Evolutionary conservation across 2,113 vertebrate species (phyloP).

Genomic region (Gasterosteus aculeatus): DNA sequence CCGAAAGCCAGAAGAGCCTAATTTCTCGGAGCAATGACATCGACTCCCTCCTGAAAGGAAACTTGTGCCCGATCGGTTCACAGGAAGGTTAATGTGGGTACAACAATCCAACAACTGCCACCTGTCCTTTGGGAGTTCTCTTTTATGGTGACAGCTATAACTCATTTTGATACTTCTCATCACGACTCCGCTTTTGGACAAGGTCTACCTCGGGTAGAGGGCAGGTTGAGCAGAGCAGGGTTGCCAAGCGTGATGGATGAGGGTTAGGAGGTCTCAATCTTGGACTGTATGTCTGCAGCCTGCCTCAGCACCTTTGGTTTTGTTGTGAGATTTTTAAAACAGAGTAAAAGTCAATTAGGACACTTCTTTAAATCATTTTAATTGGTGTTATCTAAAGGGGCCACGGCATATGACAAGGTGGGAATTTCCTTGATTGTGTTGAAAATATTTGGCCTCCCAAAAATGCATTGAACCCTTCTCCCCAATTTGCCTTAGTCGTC

Average conservation of each 20-base stretch:
- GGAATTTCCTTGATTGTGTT: background rate
- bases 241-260: constrained; percentile 60
- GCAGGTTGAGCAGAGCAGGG: constrained; percentile 23
- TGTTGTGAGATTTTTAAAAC: constrained; percentile 27
- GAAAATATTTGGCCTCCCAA: background rate
- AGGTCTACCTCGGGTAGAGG: constrained; percentile 52
- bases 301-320: constrained; percentile 30
- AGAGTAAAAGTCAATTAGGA: constrained; percentile 6
- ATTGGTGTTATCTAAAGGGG: background rate
- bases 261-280: constrained; percentile 12
- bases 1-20: constrained; percentile 29
- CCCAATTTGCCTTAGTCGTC: background rate
- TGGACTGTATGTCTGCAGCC: constrained; percentile 17
- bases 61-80: constrained; percentile 45
- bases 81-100: constrained; percentile 66
- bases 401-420: background rate
- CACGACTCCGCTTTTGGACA: constrained; percentile 51
- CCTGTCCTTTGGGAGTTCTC: constrained; percentile 51
- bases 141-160: constrained; percentile 63
- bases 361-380: background rate
- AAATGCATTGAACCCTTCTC: background rate
- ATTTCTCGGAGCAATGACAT: constrained; percentile 62
- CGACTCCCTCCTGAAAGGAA: constrained; percentile 46
- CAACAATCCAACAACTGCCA: constrained; percentile 50
- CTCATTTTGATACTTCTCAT: constrained; percentile 64